A percentile compares a stretch with the other conserved stretches of the same genome.
Evolutionary conservation across 2,113 vertebrate genomes (phyloP).

Genomic region (Cryptotis parvus): DNA sequence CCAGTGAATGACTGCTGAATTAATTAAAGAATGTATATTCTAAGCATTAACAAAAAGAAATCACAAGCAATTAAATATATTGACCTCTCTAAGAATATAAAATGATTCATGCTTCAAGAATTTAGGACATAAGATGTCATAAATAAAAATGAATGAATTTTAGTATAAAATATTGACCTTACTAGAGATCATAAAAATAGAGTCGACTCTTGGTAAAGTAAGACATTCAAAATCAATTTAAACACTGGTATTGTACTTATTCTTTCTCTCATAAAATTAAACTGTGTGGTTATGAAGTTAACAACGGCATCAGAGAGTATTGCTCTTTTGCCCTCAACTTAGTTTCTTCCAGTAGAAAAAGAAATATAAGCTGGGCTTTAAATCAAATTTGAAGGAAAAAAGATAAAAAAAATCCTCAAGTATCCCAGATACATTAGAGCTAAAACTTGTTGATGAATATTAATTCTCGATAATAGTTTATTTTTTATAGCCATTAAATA

Average conservation of each 20-base stretch:
- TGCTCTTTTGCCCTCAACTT: background rate
- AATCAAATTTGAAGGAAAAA: slow-evolving; percentile 1
- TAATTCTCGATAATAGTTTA: slow-evolving; percentile 47
- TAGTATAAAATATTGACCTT: background rate
- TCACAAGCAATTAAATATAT: background rate
- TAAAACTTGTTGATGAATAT: background rate
- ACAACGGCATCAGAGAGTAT: background rate
- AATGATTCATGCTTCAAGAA: background rate
- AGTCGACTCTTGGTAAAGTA: background rate
- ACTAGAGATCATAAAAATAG: background rate
- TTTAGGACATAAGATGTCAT: background rate
- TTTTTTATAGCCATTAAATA: slow-evolving; percentile 9
- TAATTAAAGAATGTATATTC: background rate
- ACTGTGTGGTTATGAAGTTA: slow-evolving; percentile 53
- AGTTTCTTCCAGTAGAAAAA: background rate
- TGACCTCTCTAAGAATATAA: background rate
- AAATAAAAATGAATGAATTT: slow-evolving; percentile 6
- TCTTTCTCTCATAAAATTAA: slow-evolving; percentile 54
- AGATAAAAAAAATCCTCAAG: slow-evolving; percentile 35
- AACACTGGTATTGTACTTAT: background rate
- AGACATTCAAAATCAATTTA: slow-evolving; percentile 30
- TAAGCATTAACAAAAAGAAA: background rate
- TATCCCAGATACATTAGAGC: slow-evolving; percentile 24
- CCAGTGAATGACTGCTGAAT: background rate
- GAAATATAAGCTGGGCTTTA: background rate